Evolutionary conservation across 2,888 invertebrate genomes (phyloP).

Genomic region (Dryadula phaetusa): DNA sequence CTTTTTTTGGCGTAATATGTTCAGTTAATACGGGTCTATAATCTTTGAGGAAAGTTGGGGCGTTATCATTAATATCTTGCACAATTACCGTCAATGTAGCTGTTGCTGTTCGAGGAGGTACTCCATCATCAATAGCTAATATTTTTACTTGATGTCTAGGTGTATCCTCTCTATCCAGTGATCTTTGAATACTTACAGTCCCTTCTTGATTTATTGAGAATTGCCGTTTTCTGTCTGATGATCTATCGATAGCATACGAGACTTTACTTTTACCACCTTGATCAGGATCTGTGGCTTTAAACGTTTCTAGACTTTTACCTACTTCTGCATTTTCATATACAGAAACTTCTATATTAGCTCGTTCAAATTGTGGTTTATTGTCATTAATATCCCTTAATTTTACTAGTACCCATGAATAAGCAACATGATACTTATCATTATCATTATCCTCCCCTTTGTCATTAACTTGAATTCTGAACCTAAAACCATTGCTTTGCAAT

Average conservation of each 20-base stretch:
- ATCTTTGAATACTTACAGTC: slow-evolving; percentile 96
- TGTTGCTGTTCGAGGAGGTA: slow-evolving; percentile 96
- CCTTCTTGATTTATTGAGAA: slow-evolving; percentile 98
- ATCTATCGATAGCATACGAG: slow-evolving; percentile 95
- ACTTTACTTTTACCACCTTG: slow-evolving; percentile 97
- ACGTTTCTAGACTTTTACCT: slow-evolving; percentile 95
- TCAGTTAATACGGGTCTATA: slow-evolving; percentile 96
- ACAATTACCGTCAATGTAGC: slow-evolving; percentile 97
- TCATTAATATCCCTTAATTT: slow-evolving; percentile 97
- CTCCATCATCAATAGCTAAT: slow-evolving; percentile 96
- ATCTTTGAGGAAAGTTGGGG: slow-evolving; percentile 96
- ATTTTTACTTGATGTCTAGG: slow-evolving; percentile 98
- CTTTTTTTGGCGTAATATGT: slow-evolving; percentile 95
- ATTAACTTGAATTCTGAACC: slow-evolving; percentile 97
- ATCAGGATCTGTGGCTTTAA: slow-evolving; percentile 98
- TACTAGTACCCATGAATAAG: slow-evolving; percentile 97
- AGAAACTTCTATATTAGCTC: slow-evolving; percentile 95
- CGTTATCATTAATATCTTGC: slow-evolving; percentile 97
- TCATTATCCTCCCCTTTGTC: slow-evolving; percentile 97
- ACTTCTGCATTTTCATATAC: slow-evolving; percentile 96
- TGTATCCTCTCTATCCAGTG: slow-evolving; percentile 96
- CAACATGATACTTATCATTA: slow-evolving; percentile 98
- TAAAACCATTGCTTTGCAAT: slow-evolving; percentile 96
- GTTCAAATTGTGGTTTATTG: slow-evolving; percentile 97
- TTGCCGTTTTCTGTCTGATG: slow-evolving; percentile 96